Percentiles rank a stretch among this genome's conserved stretches.
Conservation (phyloP, 2,888 invertebrate genomes). For the Trachelus iudaicus region DNA sequence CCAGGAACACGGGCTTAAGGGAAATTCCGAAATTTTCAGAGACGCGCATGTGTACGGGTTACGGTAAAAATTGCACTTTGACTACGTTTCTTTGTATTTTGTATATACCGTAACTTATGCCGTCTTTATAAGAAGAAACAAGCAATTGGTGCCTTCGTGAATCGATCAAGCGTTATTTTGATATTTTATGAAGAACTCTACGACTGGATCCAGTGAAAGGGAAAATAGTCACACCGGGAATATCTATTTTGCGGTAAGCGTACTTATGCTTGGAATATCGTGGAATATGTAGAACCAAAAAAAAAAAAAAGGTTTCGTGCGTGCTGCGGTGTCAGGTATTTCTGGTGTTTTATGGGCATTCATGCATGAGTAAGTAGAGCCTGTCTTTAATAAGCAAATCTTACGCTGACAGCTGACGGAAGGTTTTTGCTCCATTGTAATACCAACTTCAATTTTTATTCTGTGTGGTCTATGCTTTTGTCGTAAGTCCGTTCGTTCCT, state of each 20-base stretch:
- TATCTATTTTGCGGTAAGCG: not conserved
- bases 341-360: not conserved
- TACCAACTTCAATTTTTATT: not conserved
- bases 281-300: not conserved
- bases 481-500: not conserved
- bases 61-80: not conserved
- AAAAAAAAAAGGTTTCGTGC: not conserved
- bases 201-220: not conserved
- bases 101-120: not conserved
- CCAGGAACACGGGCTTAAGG: not conserved
- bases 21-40: not conserved
- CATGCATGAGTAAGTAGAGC: conserved; percentile 7
- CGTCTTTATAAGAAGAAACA: not conserved
- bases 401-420: not conserved
- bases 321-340: not conserved
- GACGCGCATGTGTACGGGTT: not conserved
- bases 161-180: not conserved
- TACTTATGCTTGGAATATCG: not conserved
- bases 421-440: not conserved
- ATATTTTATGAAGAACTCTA: not conserved
- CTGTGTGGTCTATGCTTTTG: not conserved
- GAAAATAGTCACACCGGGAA: not conserved
- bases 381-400: conserved; percentile 15
- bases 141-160: not conserved
- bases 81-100: not conserved